These are phyloP conservation scores for Arbacia lixula DNA, from an alignment of 53 echinoderm and acorn worm genomes.

Conservation along the genomic window DNA sequence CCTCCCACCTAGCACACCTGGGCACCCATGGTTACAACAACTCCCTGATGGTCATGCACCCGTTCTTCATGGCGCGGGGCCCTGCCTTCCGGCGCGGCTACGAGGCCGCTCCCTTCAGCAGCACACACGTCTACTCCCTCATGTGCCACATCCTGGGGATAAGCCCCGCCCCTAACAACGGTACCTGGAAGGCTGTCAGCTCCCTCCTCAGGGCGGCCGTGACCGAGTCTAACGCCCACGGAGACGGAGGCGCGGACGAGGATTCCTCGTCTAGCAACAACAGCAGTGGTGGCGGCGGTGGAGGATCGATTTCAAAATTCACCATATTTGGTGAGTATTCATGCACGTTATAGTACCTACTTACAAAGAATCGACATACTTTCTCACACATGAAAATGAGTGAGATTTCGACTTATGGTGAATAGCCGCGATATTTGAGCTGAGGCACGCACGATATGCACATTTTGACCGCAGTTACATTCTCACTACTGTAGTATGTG, in stretches of 20 bases:
- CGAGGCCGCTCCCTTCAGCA: slow-evolving; percentile 70
- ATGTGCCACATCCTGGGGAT: slow-evolving; percentile 70
- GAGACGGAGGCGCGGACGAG: no score
- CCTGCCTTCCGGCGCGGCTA: slow-evolving; percentile 76
- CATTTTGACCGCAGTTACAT: no score
- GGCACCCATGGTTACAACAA: slow-evolving; percentile 96
- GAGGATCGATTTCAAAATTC: slow-evolving; percentile 7
- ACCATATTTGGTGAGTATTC: slow-evolving; percentile 52
- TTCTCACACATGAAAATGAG: no score
- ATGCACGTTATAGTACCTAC: no score
- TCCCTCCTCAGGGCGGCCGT: slow-evolving; percentile 29
- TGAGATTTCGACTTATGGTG: no score
- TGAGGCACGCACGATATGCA: no score
- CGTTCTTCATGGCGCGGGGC: slow-evolving; percentile 86
- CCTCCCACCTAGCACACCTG: not conserved
- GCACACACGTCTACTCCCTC: slow-evolving; percentile 84
- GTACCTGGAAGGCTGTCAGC: slow-evolving; percentile 64
- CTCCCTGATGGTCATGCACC: slow-evolving; percentile 67
- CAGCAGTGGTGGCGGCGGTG: not conserved
- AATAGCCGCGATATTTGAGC: no score
- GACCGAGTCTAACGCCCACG: no score
- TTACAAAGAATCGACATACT: no score
- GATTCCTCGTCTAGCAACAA: not conserved
- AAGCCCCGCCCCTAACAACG: slow-evolving; percentile 72
- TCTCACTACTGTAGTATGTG: no score